These are phyloP conservation scores for Zaprionus inermis DNA, from an alignment of 1,140 invertebrate genomes.

Conservation along the genomic window DNA sequence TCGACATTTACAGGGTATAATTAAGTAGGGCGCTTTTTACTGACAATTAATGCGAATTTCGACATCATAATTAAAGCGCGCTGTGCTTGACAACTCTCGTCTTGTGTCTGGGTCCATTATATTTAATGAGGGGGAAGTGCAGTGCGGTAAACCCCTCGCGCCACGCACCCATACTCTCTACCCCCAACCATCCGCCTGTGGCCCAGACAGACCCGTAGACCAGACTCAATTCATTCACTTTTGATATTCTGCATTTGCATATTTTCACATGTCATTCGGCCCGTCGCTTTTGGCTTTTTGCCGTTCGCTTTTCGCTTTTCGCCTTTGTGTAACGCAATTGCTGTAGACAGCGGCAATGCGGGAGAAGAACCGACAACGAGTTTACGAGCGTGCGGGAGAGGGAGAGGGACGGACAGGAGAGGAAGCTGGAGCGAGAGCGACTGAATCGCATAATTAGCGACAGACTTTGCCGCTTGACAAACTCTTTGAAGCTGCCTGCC, in stretches of 20 bases:
- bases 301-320: slow-evolving; percentile 61
- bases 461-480: slow-evolving; percentile 80
- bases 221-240: slow-evolving; percentile 76
- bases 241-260: slow-evolving; percentile 77
- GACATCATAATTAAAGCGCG: slow-evolving; percentile 80
- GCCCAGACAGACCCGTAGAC: slow-evolving; percentile 40
- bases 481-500: slow-evolving; percentile 74
- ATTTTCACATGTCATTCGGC: slow-evolving; percentile 79
- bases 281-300: slow-evolving; percentile 66
- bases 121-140: slow-evolving; percentile 66
- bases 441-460: slow-evolving; percentile 74
- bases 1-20: slow-evolving; percentile 11
- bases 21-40: slow-evolving; percentile 49
- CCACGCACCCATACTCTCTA: not conserved
- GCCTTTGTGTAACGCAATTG: slow-evolving; percentile 71
- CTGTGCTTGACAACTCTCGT: slow-evolving; percentile 65
- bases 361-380: slow-evolving; percentile 31
- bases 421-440: not conserved
- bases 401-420: not conserved
- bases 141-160: slow-evolving; percentile 15
- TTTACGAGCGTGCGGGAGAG: slow-evolving; percentile 2
- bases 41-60: slow-evolving; percentile 80
- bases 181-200: slow-evolving; percentile 1
- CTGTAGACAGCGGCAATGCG: slow-evolving; percentile 53
- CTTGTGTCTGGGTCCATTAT: slow-evolving; percentile 73